Percentiles rank a stretch among this genome's conserved stretches.
Conservation (phyloP, 2,113 vertebrate genomes). For the Hippoglossus stenolepis region DNA sequence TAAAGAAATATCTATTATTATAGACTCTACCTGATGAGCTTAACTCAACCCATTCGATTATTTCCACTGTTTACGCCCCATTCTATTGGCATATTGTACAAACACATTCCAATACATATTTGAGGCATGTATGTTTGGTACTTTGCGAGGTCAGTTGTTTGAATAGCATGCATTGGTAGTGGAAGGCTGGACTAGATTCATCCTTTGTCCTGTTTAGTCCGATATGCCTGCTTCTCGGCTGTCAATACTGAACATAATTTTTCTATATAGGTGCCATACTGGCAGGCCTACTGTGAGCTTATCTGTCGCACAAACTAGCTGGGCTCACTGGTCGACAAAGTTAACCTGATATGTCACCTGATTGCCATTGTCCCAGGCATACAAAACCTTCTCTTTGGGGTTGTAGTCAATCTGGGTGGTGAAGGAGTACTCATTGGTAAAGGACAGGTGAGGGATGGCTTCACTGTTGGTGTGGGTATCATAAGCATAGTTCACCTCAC, state of each 20-base stretch:
- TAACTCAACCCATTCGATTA: slow-evolving; percentile 62
- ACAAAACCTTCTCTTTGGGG: slow-evolving; percentile 94
- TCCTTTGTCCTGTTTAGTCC: slow-evolving; percentile 57
- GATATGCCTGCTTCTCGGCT: slow-evolving; percentile 46
- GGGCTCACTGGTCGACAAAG: slow-evolving; percentile 87
- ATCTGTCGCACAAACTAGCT: slow-evolving; percentile 12
- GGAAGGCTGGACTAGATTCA: slow-evolving; percentile 47
- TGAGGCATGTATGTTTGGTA: slow-evolving; percentile 35
- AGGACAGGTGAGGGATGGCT: slow-evolving; percentile 89
- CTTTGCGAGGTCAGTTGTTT: slow-evolving; percentile 63
- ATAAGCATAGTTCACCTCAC: slow-evolving; percentile 92
- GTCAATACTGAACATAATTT: slow-evolving; percentile 48
- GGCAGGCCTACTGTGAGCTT: slow-evolving; percentile 33
- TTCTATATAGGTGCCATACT: slow-evolving; percentile 15
- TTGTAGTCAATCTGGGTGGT: slow-evolving; percentile 98
- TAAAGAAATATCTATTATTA: slow-evolving; percentile 6
- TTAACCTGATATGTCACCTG: slow-evolving; percentile 91
- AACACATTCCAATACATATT: slow-evolving; percentile 24
- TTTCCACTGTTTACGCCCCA: slow-evolving; percentile 26
- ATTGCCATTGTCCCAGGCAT: slow-evolving; percentile 98
- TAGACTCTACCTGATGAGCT: not conserved
- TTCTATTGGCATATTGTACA: slow-evolving; percentile 33
- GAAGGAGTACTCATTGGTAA: slow-evolving; percentile 90
- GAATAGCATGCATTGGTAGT: slow-evolving; percentile 48
- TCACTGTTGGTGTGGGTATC: slow-evolving; percentile 95